These are phyloP conservation scores for Drosophila buzzatii DNA, from an alignment of 2,888 invertebrate species.

Conservation along the genomic window DNA sequence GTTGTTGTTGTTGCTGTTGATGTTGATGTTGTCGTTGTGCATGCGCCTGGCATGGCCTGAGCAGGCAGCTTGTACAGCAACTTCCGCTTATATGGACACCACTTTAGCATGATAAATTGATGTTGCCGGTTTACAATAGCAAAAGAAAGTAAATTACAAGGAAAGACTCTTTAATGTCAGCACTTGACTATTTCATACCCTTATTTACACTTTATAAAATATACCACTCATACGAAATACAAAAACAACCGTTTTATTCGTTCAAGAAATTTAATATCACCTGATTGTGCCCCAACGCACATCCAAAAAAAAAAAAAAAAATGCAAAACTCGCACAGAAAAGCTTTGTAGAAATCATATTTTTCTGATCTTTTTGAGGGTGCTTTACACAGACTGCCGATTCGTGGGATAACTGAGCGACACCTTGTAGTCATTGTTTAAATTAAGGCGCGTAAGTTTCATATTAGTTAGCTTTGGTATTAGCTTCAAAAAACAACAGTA, in stretches of 20 bases:
- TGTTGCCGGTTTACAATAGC: slow-evolving; percentile 56
- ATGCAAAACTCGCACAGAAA: background rate
- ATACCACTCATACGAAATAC: background rate
- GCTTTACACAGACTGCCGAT: slow-evolving; percentile 19
- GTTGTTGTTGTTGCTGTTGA: slow-evolving; percentile 27
- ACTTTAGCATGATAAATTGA: slow-evolving; percentile 76
- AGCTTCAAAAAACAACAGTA: background rate
- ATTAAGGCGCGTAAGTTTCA: background rate
- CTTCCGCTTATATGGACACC: slow-evolving; percentile 77
- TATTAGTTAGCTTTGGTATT: background rate
- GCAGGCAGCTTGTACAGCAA: slow-evolving; percentile 60
- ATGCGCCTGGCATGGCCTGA: slow-evolving; percentile 59
- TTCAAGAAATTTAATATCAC: background rate
- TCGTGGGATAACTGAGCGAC: slow-evolving; percentile 4
- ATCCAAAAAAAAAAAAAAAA: background rate
- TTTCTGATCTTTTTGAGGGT: background rate
- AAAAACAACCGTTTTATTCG: background rate
- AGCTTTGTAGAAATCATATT: slow-evolving; percentile 10
- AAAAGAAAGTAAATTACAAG: slow-evolving; percentile 40
- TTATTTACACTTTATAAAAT: background rate
- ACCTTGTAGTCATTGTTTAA: slow-evolving; percentile 1
- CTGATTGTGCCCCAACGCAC: background rate
- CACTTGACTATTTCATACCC: slow-evolving; percentile 24
- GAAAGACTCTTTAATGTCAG: background rate
- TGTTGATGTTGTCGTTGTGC: slow-evolving; percentile 55